Evolutionary conservation across 2,888 invertebrate species (phyloP), one percentile per base, ranked within the genome.

Genomic region (Andrena praecox): DNA sequence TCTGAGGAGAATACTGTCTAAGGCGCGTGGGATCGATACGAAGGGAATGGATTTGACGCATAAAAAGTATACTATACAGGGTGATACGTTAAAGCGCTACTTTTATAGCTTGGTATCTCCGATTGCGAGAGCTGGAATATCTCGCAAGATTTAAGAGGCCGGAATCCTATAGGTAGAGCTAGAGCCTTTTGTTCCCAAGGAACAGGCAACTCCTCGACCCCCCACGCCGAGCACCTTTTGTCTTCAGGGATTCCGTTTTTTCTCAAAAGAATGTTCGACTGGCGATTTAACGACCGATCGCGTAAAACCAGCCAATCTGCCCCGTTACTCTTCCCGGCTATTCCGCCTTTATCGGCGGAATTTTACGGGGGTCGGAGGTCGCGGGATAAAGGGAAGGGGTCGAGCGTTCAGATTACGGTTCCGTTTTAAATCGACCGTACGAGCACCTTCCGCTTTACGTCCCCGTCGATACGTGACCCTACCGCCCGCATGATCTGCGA

Each of bases 281-380:
- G 42, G 31, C 35, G 82, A 85, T 81, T 76, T 78, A 85, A 77
- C 81, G 62, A 56, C 59, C 77, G 70, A 20, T 62, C 66, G 70
- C 76, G 70, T 82, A 79, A 85, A 85, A 72, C 74, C 78, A 63
- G 77, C 60, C 59, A 72, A 85, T 72, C 67, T 56, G 31, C 29
- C 12, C 42, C 29, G 20, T 6, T 6, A 6, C 67, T 20, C 29
- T 24, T 42, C 29, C 20, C 33, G 31, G 33, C 27, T 48, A 48
- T 77, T 70, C 42, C 62, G 48, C 56, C 66, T 78, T 63, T 70
- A 63, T 66, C 76, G 67, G 63, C 35, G 29, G 54, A 86, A 78
- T 76, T 86, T 86, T 72, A 80, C 66, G 77, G 63, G 77, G 56
- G 5, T 42, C 33, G 64, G 16, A 77, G 66, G 64, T 29, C 59